A percentile compares a stretch with the other conserved stretches of the same genome.
These are phyloP conservation scores for Torymus texanus DNA, from an alignment of 2,888 invertebrate genomes.

Conservation along the genomic window DNA sequence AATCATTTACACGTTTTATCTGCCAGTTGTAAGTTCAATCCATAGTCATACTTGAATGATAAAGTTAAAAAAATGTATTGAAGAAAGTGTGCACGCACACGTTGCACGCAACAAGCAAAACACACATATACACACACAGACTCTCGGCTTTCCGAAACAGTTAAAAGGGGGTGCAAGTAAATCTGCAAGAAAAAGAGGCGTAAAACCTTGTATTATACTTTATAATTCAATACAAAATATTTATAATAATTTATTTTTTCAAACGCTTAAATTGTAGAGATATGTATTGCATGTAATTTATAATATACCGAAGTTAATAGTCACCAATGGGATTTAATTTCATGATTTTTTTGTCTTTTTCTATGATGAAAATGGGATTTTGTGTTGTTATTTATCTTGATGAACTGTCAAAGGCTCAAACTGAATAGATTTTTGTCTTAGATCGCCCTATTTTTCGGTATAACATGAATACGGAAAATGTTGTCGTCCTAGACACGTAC, in stretches of 20 bases:
- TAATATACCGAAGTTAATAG: not conserved
- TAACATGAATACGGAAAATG: not conserved
- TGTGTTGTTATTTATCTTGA: slow-evolving; percentile 5
- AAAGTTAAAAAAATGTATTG: slow-evolving; percentile 1
- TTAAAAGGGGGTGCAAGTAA: not conserved
- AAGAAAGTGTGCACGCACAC: no score
- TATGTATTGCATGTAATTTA: slow-evolving; percentile 26
- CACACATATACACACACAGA: no score
- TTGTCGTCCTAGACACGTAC: not conserved
- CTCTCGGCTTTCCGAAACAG: slow-evolving; percentile 21
- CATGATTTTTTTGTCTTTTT: not conserved
- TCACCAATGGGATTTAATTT: not conserved
- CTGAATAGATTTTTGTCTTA: slow-evolving; percentile 22
- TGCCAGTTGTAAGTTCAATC: slow-evolving; percentile 45
- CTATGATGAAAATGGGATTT: slow-evolving; percentile 20
- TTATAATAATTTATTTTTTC: slow-evolving; percentile 42
- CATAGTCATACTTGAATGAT: slow-evolving; percentile 43
- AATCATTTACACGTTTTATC: slow-evolving; percentile 35
- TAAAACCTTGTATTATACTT: slow-evolving; percentile 23
- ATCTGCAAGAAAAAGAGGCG: slow-evolving; percentile 10
- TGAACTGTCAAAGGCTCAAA: slow-evolving; percentile 38
- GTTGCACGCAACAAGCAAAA: no score
- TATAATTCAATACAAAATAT: slow-evolving; percentile 41
- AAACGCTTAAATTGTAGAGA: slow-evolving; percentile 10
- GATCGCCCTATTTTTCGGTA: slow-evolving; percentile 8